Percentiles rank a stretch among this genome's conserved stretches.
These are phyloP conservation scores for Cryptoprocta ferox DNA, from an alignment of 2,797 vertebrate species.

Conservation along the genomic window DNA sequence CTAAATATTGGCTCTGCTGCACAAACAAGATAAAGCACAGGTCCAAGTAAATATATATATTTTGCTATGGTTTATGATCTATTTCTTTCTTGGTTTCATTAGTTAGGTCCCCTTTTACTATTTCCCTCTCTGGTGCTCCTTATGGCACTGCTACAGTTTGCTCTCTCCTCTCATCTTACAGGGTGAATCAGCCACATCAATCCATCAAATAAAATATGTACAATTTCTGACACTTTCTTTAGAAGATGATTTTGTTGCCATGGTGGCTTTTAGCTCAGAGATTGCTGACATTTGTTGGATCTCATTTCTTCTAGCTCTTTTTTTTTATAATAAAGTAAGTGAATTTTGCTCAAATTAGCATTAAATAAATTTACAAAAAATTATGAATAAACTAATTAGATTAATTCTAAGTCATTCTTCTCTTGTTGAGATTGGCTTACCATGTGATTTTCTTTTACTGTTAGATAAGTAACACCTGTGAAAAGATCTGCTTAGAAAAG, in stretches of 20 bases:
- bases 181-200: neutral
- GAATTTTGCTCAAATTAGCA: neutral
- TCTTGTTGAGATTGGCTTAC: neutral
- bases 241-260: constrained; percentile 34
- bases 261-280: neutral
- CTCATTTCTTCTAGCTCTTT: neutral
- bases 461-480: neutral
- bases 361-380: neutral
- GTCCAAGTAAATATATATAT: neutral
- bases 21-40: neutral
- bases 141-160: neutral
- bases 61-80: neutral
- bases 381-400: neutral
- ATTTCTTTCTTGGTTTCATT: neutral
- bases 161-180: neutral
- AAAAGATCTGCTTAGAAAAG: neutral
- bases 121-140: neutral
- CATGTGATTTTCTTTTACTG: neutral
- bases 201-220: neutral
- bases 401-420: neutral
- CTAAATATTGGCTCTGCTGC: neutral
- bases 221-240: neutral
- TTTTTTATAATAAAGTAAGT: neutral
- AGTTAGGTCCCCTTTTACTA: neutral
- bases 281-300: neutral